Base-by-base conservation (phyloP, 2,888 invertebrate genomes). In the Stictocephala bisonia region DNA sequence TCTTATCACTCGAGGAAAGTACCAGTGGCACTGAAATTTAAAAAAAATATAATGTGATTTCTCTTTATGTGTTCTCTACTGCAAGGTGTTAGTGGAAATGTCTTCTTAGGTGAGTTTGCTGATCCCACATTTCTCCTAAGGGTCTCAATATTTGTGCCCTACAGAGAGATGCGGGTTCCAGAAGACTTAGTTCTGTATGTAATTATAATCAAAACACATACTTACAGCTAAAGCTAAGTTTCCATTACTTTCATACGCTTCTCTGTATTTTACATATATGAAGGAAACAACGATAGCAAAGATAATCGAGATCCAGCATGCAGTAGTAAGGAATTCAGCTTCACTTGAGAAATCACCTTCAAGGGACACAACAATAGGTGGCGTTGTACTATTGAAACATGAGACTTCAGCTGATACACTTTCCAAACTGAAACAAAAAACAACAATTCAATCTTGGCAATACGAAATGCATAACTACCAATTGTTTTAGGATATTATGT, bases 141-240 rank as follows among this genome's bases (percentile, higher is more conserved):
- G n/a, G n/a, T n/a, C n/a, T n/a, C n/a, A n/a, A n/a, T n/a, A n/a
- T n/a, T n/a, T n/a, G n/a, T n/a, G n/a, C n/a, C n/a, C n/a, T n/a
- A n/a, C n/a, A n/a, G n/a, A n/a, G n/a, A n/a, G n/a, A n/a, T n/a
- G n/a, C n/a, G n/a, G n/a, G n/a, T n/a, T n/a, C n/a, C n/a, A n/a
- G n/a, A n/a, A n/a, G n/a, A n/a, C n/a, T n/a, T n/a, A n/a, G n/a
- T n/a, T n/a, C n/a, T n/a, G n/a, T n/a, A n/a, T 35, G 6, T 35
- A 35, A 35, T 35, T 35, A 13, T 35, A 6, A 35, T n/a, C n/a
- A n/a, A n/a, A n/a, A n/a, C n/a, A n/a, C n/a, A 22, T 56, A 56
- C 56, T 56, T 56, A 56, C 56, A 56, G 31, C 56, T 3, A 56
- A n/a, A 56, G 56, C 56, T 18, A 56, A 26, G 27, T 56, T 56